Conservation (phyloP, 2,797 vertebrate species). For the Monodelphis domestica region DNA sequence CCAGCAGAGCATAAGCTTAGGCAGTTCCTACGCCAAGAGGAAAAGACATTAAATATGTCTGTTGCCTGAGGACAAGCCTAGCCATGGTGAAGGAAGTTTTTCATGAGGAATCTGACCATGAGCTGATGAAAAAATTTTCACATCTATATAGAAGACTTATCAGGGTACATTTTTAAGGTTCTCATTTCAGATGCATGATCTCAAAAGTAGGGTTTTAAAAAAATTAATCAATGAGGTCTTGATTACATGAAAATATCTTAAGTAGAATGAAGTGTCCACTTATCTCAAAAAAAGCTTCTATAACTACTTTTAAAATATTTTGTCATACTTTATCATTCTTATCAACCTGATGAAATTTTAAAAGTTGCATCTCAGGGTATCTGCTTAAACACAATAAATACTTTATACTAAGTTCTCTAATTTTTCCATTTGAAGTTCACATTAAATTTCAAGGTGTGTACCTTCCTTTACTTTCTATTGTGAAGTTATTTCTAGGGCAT, state of each 20-base stretch:
- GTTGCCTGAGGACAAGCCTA: not conserved
- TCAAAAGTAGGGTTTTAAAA: not conserved
- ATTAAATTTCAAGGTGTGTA: conserved; percentile 55
- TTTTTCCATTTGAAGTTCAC: conserved; percentile 55
- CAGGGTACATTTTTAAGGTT: not conserved
- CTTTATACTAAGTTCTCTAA: conserved; percentile 32
- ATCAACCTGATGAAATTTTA: conserved; percentile 50
- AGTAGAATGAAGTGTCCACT: not conserved
- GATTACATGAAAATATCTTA: not conserved
- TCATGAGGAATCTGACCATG: not conserved
- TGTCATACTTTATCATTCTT: conserved; percentile 43
- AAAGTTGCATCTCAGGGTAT: conserved; percentile 53
- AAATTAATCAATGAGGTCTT: not conserved
- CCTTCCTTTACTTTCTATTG: conserved; percentile 53
- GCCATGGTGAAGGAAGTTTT: not conserved
- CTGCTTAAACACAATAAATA: conserved; percentile 67
- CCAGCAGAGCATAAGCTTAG: not conserved
- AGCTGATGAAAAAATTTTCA: not conserved
- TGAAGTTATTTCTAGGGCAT: conserved; percentile 66
- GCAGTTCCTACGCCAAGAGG: not conserved
- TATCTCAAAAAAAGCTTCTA: not conserved
- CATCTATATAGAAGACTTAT: not conserved
- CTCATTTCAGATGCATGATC: not conserved
- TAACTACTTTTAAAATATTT: conserved; percentile 46
- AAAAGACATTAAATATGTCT: not conserved